Evolutionary conservation across 2,888 invertebrate species (phyloP).

Genomic region (Perizoma flavofasciatum): DNA sequence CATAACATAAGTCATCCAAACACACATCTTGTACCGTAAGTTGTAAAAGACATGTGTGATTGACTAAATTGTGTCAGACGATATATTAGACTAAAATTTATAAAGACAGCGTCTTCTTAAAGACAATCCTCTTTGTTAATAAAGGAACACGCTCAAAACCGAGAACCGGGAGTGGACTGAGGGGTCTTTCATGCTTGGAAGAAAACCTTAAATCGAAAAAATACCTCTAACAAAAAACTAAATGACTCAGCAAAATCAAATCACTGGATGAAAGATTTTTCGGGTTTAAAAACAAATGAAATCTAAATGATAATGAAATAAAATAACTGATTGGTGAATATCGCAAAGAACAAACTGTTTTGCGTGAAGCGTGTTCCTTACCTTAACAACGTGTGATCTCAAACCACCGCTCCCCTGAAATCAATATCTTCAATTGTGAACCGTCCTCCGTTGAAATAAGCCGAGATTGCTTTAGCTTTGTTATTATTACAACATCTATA

Average conservation of each 20-base stretch:
- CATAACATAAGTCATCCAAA: no score
- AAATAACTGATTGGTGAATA: slow-evolving; percentile 14
- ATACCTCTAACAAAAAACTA: slow-evolving; percentile 18
- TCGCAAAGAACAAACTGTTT: slow-evolving; percentile 26
- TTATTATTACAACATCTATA: slow-evolving; percentile 76
- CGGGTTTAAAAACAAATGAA: slow-evolving; percentile 20
- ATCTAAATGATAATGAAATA: slow-evolving; percentile 26
- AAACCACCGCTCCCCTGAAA: slow-evolving; percentile 79
- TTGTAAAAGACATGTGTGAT: background rate
- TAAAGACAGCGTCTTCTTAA: slow-evolving; percentile 6
- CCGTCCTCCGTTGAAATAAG: slow-evolving; percentile 40
- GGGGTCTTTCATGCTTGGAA: slow-evolving; percentile 24
- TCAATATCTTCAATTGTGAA: slow-evolving; percentile 63
- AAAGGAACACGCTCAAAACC: slow-evolving; percentile 32
- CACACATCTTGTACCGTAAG: background rate
- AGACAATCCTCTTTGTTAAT: slow-evolving; percentile 21
- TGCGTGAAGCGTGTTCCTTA: slow-evolving; percentile 69
- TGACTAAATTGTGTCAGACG: background rate
- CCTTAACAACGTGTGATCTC: slow-evolving; percentile 75
- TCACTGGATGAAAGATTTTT: slow-evolving; percentile 14
- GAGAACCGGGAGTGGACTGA: slow-evolving; percentile 11
- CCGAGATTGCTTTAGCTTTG: slow-evolving; percentile 58
- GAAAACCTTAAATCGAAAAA: slow-evolving; percentile 23
- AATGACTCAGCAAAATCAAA: slow-evolving; percentile 21
- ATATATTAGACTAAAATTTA: background rate